phyloP scores from a whole-genome alignment of 2,797 vertebrate genomes.

The Limosa lapponica region DNA sequence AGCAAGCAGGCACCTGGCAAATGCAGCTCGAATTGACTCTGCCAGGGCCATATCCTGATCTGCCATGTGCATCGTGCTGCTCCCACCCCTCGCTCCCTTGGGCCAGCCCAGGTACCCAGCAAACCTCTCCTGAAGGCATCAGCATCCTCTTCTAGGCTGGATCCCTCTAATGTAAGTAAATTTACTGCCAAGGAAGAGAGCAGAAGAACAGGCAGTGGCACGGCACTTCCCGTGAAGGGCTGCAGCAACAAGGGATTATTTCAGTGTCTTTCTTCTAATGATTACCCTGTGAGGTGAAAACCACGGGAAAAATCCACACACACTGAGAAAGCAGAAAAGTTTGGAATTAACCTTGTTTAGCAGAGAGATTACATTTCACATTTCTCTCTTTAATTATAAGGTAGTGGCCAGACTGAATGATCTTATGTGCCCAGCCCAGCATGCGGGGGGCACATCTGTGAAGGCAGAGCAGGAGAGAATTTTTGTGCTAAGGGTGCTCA shows the following conservation, averaged over 20 bases:
- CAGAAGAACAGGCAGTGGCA: background rate
- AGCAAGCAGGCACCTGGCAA: background rate
- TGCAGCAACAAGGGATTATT: background rate
- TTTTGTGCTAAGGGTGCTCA: background rate
- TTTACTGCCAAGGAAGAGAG: background rate
- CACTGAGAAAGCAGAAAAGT: background rate
- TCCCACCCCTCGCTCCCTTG: background rate
- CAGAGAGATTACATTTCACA: background rate
- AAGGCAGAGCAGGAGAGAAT: background rate
- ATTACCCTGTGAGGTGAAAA: background rate
- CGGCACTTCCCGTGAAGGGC: fast-evolving
- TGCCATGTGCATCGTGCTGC: fast-evolving
- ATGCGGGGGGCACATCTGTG: no score
- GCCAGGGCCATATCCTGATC: no score
- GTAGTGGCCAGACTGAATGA: no score
- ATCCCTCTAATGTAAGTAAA: background rate
- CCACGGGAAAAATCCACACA: fast-evolving
- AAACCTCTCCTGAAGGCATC: fast-evolving
- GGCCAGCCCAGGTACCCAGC: background rate
- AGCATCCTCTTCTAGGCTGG: background rate
- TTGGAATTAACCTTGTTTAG: background rate
- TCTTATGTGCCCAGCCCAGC: fast-evolving
- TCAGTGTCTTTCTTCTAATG: background rate
- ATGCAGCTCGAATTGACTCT: background rate
- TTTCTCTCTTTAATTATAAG: background rate